phyloP scores from a whole-genome alignment of 1,140 invertebrate species.

The Platorchestia sp. region DNA sequence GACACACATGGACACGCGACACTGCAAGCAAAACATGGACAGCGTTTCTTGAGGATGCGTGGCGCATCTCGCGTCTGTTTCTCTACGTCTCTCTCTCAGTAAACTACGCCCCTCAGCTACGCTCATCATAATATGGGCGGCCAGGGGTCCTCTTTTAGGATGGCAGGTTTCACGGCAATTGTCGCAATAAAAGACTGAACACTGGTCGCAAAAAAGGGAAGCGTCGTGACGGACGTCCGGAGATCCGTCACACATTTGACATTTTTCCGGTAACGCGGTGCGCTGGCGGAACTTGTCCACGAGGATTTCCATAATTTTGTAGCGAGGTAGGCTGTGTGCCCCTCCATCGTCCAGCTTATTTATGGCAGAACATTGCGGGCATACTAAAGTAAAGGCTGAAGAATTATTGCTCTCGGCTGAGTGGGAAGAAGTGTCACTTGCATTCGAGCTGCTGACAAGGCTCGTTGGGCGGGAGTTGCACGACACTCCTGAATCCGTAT shows the following conservation, averaged over 20 bases:
- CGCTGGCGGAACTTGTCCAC: constrained; percentile 66
- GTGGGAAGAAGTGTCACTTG: constrained; percentile 55
- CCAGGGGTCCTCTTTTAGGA: constrained; percentile 63
- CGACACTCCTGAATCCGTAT: constrained; percentile 66
- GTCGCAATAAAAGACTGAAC: constrained; percentile 65
- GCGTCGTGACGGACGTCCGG: constrained; percentile 59
- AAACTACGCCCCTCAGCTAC: constrained; percentile 58
- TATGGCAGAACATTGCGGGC: constrained; percentile 60
- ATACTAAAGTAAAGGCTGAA: constrained; percentile 63
- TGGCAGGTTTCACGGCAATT: constrained; percentile 63
- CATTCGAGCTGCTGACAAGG: constrained; percentile 58
- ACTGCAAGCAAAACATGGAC: constrained; percentile 66
- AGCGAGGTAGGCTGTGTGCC: constrained; percentile 61
- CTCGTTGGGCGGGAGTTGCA: constrained; percentile 66
- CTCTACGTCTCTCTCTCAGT: constrained; percentile 57
- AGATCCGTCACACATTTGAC: constrained; percentile 64
- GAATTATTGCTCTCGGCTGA: constrained; percentile 55
- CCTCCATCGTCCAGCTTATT: constrained; percentile 62
- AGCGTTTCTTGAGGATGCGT: constrained; percentile 64
- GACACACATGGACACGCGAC: constrained; percentile 63
- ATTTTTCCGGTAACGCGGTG: constrained; percentile 63
- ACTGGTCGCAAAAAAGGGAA: constrained; percentile 66
- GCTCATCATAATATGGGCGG: constrained; percentile 58
- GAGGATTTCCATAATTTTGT: constrained; percentile 63
- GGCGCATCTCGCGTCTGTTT: constrained; percentile 62